Conservation (phyloP, 2,888 invertebrate genomes). For the Mesorhabditis belari region DNA sequence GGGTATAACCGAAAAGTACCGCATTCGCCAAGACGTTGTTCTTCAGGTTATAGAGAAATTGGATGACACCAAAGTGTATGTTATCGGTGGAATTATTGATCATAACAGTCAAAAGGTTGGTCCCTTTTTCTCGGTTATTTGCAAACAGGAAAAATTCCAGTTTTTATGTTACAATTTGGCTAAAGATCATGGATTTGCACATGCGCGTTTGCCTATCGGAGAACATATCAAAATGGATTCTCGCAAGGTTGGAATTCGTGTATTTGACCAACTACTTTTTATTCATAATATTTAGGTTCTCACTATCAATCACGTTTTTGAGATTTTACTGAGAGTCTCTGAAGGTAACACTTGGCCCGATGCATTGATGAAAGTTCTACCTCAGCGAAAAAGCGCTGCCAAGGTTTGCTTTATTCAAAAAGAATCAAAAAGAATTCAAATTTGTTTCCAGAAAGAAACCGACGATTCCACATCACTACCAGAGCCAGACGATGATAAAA, state of each 20-base stretch:
- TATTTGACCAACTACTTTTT: background rate
- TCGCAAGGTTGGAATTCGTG: slow-evolving; percentile 26
- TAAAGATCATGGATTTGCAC: slow-evolving; percentile 60
- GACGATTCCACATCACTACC: no score
- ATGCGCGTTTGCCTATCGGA: slow-evolving; percentile 71
- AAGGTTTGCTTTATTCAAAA: no score
- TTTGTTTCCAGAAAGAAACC: no score
- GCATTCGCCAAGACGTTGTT: background rate
- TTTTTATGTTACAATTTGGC: slow-evolving; percentile 72
- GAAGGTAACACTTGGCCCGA: background rate
- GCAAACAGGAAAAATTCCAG: background rate
- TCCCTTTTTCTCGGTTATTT: background rate
- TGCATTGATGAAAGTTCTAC: background rate
- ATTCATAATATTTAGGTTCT: slow-evolving; percentile 63
- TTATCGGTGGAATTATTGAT: slow-evolving; percentile 94
- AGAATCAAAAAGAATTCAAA: no score
- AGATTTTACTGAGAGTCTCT: slow-evolving; percentile 54
- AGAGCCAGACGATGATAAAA: no score
- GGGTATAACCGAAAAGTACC: background rate
- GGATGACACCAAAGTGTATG: slow-evolving; percentile 73
- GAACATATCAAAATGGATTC: slow-evolving; percentile 84
- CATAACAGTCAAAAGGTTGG: slow-evolving; percentile 82
- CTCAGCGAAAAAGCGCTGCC: background rate
- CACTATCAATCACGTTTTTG: slow-evolving; percentile 80
- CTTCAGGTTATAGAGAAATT: slow-evolving; percentile 55